These are phyloP conservation scores for Hedya salicella DNA, from an alignment of 2,888 invertebrate species.

Conservation along the genomic window DNA sequence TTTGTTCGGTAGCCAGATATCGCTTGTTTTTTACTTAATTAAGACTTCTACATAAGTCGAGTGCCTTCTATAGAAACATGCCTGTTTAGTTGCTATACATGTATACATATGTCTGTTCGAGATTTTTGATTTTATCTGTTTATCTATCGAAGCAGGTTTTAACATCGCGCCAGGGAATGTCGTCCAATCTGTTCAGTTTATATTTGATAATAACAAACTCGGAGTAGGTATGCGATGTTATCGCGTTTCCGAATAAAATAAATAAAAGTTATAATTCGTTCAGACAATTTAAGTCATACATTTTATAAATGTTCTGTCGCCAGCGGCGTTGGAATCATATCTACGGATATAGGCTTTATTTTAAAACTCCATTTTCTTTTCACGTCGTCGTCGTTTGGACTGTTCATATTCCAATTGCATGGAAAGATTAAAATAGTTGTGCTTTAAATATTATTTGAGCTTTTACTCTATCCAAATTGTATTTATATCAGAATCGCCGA, in stretches of 20 bases:
- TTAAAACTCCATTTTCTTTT: conserved; percentile 7
- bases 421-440: background rate
- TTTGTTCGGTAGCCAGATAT: conserved; percentile 82
- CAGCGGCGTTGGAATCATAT: background rate
- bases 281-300: conserved; percentile 39
- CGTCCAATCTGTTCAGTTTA: conserved; percentile 55
- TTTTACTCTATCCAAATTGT: background rate
- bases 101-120: conserved; percentile 34
- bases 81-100: conserved; percentile 23
- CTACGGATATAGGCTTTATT: conserved; percentile 15
- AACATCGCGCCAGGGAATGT: conserved; percentile 55
- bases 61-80: conserved; percentile 47
- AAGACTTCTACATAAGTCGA: conserved; percentile 70
- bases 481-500: no score
- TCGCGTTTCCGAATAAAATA: conserved; percentile 59
- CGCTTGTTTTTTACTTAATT: conserved; percentile 80
- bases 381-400: conserved; percentile 2
- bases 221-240: conserved; percentile 53
- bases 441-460: background rate
- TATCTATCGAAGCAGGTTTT: conserved; percentile 51
- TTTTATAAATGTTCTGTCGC: conserved; percentile 22
- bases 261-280: conserved; percentile 52
- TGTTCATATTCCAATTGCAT: background rate
- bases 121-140: conserved; percentile 49
- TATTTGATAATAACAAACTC: conserved; percentile 51